These are phyloP conservation scores for Cebidichthys violaceus DNA, from an alignment of 2,113 vertebrate genomes.

Conservation along the genomic window DNA sequence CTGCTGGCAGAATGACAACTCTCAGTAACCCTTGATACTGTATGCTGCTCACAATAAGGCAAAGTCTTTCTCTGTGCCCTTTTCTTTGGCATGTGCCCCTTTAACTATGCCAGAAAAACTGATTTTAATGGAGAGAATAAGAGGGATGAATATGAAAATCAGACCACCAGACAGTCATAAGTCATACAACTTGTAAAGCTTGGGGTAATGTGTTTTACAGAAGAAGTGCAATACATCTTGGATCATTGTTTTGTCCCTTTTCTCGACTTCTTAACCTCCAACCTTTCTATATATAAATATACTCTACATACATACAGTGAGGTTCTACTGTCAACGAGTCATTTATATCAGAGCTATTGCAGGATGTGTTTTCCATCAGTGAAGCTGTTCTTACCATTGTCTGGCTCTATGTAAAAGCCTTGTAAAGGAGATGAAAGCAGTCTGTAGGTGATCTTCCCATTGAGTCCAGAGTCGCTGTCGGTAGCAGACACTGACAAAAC, in stretches of 20 bases:
- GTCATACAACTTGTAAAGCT: conserved; percentile 29
- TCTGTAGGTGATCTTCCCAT: conserved; percentile 87
- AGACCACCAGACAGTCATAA: conserved; percentile 36
- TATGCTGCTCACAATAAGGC: conserved; percentile 27
- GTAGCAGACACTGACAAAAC: conserved; percentile 86
- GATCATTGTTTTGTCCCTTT: conserved; percentile 16
- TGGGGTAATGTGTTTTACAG: conserved; percentile 33
- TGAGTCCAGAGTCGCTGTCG: conserved; percentile 85
- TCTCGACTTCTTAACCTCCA: conserved; percentile 6
- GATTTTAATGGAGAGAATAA: conserved; percentile 36
- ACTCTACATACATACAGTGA: background rate
- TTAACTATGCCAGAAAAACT: conserved; percentile 47
- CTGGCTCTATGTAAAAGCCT: conserved; percentile 86
- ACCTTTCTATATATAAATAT: background rate
- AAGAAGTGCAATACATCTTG: conserved; percentile 16
- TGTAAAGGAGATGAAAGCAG: conserved; percentile 84
- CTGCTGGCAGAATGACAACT: conserved; percentile 42
- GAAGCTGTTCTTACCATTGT: conserved; percentile 85
- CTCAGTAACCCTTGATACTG: conserved; percentile 28
- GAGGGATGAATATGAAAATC: conserved; percentile 37
- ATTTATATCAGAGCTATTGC: conserved; percentile 4
- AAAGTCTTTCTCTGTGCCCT: conserved; percentile 19
- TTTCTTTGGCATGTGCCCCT: conserved; percentile 30
- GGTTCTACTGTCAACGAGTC: background rate
- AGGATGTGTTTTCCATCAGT: conserved; percentile 1